Evolutionary conservation across 2,113 vertebrate genomes (phyloP).

Genomic region (Cololabis saira): DNA sequence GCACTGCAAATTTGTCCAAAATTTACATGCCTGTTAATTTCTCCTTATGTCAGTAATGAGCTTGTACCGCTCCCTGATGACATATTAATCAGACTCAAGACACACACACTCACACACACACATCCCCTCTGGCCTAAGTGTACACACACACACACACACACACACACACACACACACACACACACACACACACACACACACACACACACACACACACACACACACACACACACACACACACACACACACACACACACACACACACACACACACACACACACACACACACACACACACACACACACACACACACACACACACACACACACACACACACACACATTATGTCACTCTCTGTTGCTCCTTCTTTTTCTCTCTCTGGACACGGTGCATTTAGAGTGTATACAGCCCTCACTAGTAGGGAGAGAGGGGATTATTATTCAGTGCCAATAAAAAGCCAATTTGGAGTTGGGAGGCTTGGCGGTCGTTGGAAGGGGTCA

Average conservation of each 20-base stretch:
- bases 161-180: conserved; percentile 13
- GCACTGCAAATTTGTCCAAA: not conserved
- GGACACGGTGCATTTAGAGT: conserved; percentile 66
- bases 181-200: conserved; percentile 30
- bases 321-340: conserved; percentile 21
- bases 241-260: conserved; percentile 26
- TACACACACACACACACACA: conserved; percentile 25
- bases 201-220: conserved; percentile 24
- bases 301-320: conserved; percentile 31
- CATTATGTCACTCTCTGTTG: conserved; percentile 23
- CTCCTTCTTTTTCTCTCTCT: conserved; percentile 39
- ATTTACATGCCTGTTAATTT: conserved; percentile 2
- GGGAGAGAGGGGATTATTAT: conserved; percentile 84
- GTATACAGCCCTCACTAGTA: conserved; percentile 86
- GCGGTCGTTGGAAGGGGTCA: conserved; percentile 74
- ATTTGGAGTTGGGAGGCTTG: conserved; percentile 70
- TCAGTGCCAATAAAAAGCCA: conserved; percentile 78
- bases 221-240: conserved; percentile 23
- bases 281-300: conserved; percentile 1
- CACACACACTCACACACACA: conserved; percentile 15
- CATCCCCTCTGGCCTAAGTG: too few species aligned
- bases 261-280: conserved; percentile 8
- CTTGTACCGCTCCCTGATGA: conserved; percentile 21
- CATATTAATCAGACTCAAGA: conserved; percentile 42
- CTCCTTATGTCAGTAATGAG: conserved; percentile 13